Percentiles rank a stretch among this genome's conserved stretches.
These are phyloP conservation scores for Margarornis squamiger DNA, from an alignment of 2,797 vertebrate species.

Conservation along the genomic window DNA sequence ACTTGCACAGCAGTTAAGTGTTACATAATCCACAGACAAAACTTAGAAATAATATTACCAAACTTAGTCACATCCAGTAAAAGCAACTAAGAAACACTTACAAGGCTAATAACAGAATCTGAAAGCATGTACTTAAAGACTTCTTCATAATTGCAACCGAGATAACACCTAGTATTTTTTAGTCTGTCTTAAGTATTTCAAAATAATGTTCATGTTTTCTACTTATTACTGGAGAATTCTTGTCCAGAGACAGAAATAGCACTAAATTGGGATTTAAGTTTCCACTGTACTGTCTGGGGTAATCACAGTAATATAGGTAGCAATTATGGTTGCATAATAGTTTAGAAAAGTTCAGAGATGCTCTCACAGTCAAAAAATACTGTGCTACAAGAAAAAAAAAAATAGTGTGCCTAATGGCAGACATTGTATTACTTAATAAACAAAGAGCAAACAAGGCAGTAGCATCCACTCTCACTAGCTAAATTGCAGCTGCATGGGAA, in stretches of 20 bases:
- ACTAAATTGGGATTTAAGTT: background rate
- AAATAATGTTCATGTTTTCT: background rate
- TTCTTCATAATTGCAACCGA: background rate
- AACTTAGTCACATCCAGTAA: background rate
- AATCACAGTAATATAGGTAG: background rate
- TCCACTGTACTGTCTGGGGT: background rate
- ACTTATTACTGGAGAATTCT: background rate
- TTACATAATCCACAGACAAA: fast-evolving
- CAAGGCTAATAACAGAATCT: background rate
- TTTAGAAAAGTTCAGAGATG: background rate
- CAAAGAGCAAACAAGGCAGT: background rate
- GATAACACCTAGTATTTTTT: background rate
- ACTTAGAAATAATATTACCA: background rate
- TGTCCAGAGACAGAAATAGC: background rate
- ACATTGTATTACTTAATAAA: background rate
- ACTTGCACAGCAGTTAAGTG: background rate
- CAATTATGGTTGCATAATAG: background rate
- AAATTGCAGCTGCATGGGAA: background rate
- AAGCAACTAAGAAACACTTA: background rate
- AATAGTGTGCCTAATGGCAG: background rate
- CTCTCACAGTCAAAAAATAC: background rate
- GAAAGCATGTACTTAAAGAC: background rate
- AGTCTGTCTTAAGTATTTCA: background rate
- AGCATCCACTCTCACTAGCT: background rate
- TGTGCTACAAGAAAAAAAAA: background rate